These are phyloP conservation scores for Agrypnus murinus DNA, from an alignment of 2,888 invertebrate genomes.

Conservation along the genomic window DNA sequence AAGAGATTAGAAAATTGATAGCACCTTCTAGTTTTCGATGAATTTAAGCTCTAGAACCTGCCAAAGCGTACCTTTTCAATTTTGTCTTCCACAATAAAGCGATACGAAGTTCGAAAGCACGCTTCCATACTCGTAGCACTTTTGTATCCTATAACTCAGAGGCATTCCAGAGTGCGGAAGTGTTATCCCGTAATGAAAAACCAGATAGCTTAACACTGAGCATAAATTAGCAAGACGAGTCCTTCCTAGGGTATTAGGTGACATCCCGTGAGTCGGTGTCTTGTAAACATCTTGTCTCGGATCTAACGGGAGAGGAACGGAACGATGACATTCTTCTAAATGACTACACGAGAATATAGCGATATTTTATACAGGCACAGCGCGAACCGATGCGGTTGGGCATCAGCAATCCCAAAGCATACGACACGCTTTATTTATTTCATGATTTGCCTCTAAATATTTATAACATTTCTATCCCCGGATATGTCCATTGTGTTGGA, in stretches of 20 bases:
- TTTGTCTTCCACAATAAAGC: too few relatives aligned
- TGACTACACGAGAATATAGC: constrained; percentile 58
- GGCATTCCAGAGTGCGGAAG: constrained; percentile 18
- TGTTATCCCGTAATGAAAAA: constrained; percentile 46
- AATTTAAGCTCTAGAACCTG: too few relatives aligned
- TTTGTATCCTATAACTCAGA: constrained; percentile 18
- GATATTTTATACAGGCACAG: constrained; percentile 57
- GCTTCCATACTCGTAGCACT: background rate
- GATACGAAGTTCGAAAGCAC: background rate
- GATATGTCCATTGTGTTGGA: constrained; percentile 64
- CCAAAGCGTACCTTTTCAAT: too few relatives aligned
- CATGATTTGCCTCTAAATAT: constrained; percentile 69
- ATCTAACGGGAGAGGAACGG: constrained; percentile 53
- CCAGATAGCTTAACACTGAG: constrained; percentile 46
- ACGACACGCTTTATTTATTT: constrained; percentile 64
- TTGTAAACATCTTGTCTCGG: constrained; percentile 52
- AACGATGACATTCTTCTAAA: constrained; percentile 61
- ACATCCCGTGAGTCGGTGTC: constrained; percentile 34
- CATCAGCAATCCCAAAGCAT: constrained; percentile 54
- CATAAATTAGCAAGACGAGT: constrained; percentile 56
- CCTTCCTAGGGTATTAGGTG: constrained; percentile 46
- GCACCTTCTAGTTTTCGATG: too few relatives aligned
- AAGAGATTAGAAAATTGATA: too few relatives aligned
- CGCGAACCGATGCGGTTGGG: constrained; percentile 54
- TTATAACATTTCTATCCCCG: constrained; percentile 67